Percentiles rank a stretch among this genome's conserved stretches.
Conservation (phyloP, 2,113 vertebrate genomes). For the Petrocephalus microphthalmus region DNA sequence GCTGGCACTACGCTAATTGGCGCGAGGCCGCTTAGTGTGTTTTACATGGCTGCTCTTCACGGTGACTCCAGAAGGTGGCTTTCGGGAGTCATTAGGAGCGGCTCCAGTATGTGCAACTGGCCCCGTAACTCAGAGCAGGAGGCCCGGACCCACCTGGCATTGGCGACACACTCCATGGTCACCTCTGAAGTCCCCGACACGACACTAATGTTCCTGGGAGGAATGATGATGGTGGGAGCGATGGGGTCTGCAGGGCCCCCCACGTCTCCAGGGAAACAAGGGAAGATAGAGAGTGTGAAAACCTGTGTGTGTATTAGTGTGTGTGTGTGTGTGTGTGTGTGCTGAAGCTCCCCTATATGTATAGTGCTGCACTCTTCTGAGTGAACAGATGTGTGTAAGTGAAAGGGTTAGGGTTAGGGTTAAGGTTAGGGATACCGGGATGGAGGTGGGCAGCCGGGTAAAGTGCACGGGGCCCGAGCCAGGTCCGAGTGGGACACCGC, state of each 20-base stretch:
- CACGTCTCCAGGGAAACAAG: conserved; percentile 64
- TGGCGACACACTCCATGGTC: conserved; percentile 94
- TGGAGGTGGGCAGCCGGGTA: too few relatives aligned
- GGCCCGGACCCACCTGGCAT: conserved; percentile 70
- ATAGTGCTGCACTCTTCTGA: neutral
- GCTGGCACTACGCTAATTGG: neutral
- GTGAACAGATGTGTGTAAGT: neutral
- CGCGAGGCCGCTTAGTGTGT: neutral
- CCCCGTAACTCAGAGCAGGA: neutral
- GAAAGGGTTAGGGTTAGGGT: neutral
- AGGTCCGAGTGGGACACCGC: too few relatives aligned
- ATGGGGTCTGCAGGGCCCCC: conserved; percentile 92
- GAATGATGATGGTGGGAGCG: conserved; percentile 86
- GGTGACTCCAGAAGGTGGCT: neutral
- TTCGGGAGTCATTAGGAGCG: neutral
- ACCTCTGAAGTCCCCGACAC: conserved; percentile 86
- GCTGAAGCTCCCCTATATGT: neutral
- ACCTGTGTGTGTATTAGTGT: neutral
- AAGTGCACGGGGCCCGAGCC: too few relatives aligned
- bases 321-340: conserved; percentile 4
- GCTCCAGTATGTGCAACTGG: neutral
- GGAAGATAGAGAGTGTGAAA: conserved; percentile 7
- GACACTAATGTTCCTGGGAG: conserved; percentile 90
- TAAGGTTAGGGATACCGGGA: too few relatives aligned
- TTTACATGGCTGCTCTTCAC: neutral